phyloP scores from a whole-genome alignment of 2,797 vertebrate genomes.

The Halcyon leucocephala region DNA sequence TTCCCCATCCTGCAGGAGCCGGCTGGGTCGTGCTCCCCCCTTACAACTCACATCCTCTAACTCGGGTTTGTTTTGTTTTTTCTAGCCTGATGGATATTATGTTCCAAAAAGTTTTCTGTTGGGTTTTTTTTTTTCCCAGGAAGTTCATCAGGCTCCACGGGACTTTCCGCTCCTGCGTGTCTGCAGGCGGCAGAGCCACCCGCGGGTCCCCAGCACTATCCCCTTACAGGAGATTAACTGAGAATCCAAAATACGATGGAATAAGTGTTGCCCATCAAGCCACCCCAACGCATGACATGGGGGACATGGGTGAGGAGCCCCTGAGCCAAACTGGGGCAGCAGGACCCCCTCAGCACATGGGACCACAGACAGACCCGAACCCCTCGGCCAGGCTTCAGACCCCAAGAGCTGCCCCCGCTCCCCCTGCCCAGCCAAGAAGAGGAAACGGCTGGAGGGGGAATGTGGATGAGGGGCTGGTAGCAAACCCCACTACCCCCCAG shows the following conservation, averaged over 20 bases:
- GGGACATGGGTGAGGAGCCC: rapidly evolving
- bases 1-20: neutral
- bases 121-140: neutral
- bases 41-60: neutral
- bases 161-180: neutral
- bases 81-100: neutral
- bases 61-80: neutral
- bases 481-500: rapidly evolving
- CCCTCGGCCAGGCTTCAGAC: rapidly evolving
- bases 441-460: neutral
- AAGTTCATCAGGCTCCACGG: neutral
- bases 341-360: rapidly evolving
- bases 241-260: neutral
- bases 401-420: neutral
- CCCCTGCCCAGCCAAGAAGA: rapidly evolving
- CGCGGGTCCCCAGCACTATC: neutral
- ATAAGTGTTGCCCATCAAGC: rapidly evolving
- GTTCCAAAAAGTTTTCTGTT: neutral
- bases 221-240: neutral
- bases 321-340: rapidly evolving
- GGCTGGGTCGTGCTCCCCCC: neutral
- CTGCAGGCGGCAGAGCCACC: neutral
- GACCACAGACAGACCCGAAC: rapidly evolving
- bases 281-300: rapidly evolving
- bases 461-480: neutral